Evolutionary conservation across 2,113 vertebrate species (phyloP), one percentile per base, ranked within the genome.

Genomic region (Megaleporinus macrocephalus): DNA sequence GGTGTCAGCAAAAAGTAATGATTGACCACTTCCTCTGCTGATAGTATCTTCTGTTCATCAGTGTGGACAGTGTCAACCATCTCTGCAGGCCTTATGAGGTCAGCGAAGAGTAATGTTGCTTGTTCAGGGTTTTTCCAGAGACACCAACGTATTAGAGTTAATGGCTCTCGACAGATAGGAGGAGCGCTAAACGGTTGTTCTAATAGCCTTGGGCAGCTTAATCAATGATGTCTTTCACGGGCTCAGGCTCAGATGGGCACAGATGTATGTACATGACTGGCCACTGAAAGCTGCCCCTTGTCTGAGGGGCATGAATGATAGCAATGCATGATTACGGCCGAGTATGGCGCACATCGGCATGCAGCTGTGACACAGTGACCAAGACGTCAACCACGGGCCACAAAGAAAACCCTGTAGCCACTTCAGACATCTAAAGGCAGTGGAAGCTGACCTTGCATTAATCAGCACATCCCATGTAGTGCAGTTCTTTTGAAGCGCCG

Each of bases 121-220:
- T 83, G 51, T 77, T 82, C 72, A 79, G 79, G 81, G 41, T 79
- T 84, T 80, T 66, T 81, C n/a, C 79, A 73, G 83, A 70, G 69
- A 77, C 36, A 57, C 57, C 74, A 22, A 30, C 41, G 84, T 73
- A 83, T 57, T 53, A 6, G 4, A 55, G 71, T 30, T 79, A 82
- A 49, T 76, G 62, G 27, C 68, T 61, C 82, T 69, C 36, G 76
- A 61, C 36, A 85, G 15, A 86, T 80, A 87, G 80, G 13, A 76
- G 72, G 53, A 26, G 29, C 26, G 27, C 76, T 76, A 71, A 83
- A 73, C 47, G 44, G 33, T 30, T 73, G 65, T 76, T 49, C 57
- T 84, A 84, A 90, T 85, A 20, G 87, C 51, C 27, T 81, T 74
- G 49, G 88, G 89, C 89, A 87, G 77, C 70, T 83, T 55, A 66